Evolutionary conservation across 1,140 invertebrate species (phyloP).

Genomic region (Archegozetes longisetosus): DNA sequence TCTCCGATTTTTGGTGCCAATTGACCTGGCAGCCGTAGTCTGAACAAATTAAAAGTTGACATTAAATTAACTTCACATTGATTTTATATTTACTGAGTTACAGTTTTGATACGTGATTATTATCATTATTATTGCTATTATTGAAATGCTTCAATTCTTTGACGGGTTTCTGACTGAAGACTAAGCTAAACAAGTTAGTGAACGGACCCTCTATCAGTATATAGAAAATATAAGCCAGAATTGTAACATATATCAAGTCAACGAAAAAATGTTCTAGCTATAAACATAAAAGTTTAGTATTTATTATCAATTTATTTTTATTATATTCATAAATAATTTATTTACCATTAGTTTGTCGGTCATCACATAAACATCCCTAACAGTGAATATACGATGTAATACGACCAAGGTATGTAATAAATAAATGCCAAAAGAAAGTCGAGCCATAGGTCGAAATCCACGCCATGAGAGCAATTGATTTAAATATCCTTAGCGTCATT

Average conservation of each 20-base stretch:
- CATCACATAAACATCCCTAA: constrained; percentile 10
- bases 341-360: constrained; percentile 8
- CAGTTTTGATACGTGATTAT: too few relatives aligned
- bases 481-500: not conserved
- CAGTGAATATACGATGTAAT: constrained; percentile 5
- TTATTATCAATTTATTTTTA: not conserved
- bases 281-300: not conserved
- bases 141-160: too few relatives aligned
- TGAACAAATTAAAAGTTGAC: too few relatives aligned
- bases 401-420: constrained; percentile 26
- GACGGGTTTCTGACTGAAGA: not conserved
- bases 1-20: too few relatives aligned
- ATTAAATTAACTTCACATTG: too few relatives aligned
- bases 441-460: constrained; percentile 27
- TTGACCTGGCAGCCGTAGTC: too few relatives aligned
- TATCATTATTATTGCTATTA: too few relatives aligned
- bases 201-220: not conserved
- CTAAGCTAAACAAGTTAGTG: not conserved
- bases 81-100: too few relatives aligned
- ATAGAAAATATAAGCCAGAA: not conserved
- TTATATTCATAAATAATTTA: not conserved
- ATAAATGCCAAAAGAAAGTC: constrained; percentile 31
- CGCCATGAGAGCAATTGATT: constrained; percentile 17
- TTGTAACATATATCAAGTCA: not conserved
- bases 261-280: not conserved